A percentile compares a stretch with the other conserved stretches of the same genome.
These are phyloP conservation scores for Sarcophaga rosellei DNA, from an alignment of 2,888 invertebrate genomes.

Conservation along the genomic window DNA sequence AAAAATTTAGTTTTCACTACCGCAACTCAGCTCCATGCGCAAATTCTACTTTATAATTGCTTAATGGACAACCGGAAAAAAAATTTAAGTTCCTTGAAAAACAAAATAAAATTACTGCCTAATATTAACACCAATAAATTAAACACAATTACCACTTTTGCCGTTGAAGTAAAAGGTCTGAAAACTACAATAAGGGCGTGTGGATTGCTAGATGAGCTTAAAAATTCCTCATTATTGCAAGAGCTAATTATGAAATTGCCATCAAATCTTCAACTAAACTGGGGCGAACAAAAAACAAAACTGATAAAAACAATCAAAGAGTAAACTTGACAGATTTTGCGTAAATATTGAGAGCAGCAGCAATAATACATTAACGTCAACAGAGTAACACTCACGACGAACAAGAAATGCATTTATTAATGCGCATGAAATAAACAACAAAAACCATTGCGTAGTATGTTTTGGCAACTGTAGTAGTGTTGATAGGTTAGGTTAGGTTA, in stretches of 20 bases:
- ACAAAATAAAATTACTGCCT: slow-evolving; percentile 36
- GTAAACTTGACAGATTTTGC: slow-evolving; percentile 18
- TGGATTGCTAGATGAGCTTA: slow-evolving; percentile 40
- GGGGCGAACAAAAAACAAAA: slow-evolving; percentile 18
- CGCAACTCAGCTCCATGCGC: not conserved
- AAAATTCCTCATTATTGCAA: slow-evolving; percentile 46
- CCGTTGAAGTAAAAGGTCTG: slow-evolving; percentile 43
- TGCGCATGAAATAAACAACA: not conserved
- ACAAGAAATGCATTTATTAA: slow-evolving; percentile 15
- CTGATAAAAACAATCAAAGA: slow-evolving; percentile 6
- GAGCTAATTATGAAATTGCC: slow-evolving; percentile 38
- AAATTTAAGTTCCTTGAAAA: slow-evolving; percentile 30
- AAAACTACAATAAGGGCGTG: slow-evolving; percentile 36
- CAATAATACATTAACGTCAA: not conserved
- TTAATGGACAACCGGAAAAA: slow-evolving; percentile 29
- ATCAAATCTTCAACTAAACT: slow-evolving; percentile 22
- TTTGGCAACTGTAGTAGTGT: not conserved
- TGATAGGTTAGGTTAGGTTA: too few species aligned
- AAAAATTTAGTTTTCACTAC: too few species aligned
- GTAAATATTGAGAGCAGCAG: not conserved
- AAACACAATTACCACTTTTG: slow-evolving; percentile 39
- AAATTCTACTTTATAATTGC: slow-evolving; percentile 38
- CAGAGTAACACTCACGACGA: slow-evolving; percentile 2
- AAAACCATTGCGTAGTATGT: slow-evolving; percentile 14
- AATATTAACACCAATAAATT: slow-evolving; percentile 39